These are phyloP conservation scores for Mycetomoellerius zeteki DNA, from an alignment of 1,140 invertebrate genomes.

Conservation along the genomic window DNA sequence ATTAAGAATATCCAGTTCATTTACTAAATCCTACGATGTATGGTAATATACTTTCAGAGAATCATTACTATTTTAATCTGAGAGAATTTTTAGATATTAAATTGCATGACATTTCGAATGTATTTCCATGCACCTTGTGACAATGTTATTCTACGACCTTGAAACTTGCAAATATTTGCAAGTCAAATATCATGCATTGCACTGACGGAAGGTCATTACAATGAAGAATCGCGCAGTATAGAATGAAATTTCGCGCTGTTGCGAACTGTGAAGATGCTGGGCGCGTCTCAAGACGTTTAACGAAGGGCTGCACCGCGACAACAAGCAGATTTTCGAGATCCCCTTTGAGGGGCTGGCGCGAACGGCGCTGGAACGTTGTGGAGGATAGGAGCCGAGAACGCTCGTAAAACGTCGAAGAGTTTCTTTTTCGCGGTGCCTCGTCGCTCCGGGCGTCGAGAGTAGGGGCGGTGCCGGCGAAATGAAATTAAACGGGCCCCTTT, in stretches of 20 bases:
- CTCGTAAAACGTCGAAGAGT: constrained; percentile 69
- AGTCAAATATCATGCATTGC: too few relatives aligned
- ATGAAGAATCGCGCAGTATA: neutral
- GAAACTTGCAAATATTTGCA: neutral
- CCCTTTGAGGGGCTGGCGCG: constrained; percentile 35
- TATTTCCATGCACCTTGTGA: neutral
- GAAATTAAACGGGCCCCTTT: constrained; percentile 77
- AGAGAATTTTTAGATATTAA: neutral
- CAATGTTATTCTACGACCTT: neutral
- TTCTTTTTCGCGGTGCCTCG: constrained; percentile 75
- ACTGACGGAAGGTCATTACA: neutral
- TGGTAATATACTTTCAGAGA: neutral
- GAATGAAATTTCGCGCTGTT: neutral
- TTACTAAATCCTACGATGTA: neutral
- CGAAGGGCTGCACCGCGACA: constrained; percentile 14
- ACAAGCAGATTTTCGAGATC: constrained; percentile 12
- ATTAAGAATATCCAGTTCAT: neutral
- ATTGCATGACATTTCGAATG: constrained; percentile 4
- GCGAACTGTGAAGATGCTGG: neutral
- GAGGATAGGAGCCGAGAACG: constrained; percentile 27
- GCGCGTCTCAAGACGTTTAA: constrained; percentile 11
- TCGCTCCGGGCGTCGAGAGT: constrained; percentile 70
- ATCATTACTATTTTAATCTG: neutral
- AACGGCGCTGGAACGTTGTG: constrained; percentile 22
- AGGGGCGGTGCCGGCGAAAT: constrained; percentile 72